Evolutionary conservation across 2,888 invertebrate genomes (phyloP), one percentile per base, ranked within the genome.

Genomic region (Vesta saturnalis): DNA sequence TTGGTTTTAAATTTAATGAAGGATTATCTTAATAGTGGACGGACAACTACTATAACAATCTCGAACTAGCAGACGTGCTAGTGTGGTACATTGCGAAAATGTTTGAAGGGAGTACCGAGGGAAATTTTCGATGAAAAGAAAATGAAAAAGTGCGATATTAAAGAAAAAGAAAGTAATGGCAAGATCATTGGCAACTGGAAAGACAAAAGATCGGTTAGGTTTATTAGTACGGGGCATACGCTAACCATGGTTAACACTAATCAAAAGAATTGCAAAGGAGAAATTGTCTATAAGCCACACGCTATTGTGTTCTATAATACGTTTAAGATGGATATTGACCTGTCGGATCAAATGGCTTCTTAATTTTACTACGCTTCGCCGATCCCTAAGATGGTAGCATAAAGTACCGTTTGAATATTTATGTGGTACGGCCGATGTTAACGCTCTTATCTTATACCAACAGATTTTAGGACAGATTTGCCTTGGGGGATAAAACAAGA

Each of bases 61-160:
- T n/a, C n/a, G n/a, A n/a, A n/a, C n/a, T 30, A 30, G 30, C 10
- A 10, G 30, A 30, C n/a, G n/a, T n/a, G n/a, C n/a, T n/a, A n/a
- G n/a, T n/a, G n/a, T 19, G 1, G 61, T 23, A 61, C 46, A 18
- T 47, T 60, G 47, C 43, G 46, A 46, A 60, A 60, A 60, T 21
- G 22, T 46, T 46, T 47, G 21, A 46, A 46, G 46, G 23, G 52
- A 12, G 49, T 49, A 18, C 49, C 49, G 46, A 60, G 23, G 21
- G 60, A 60, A 47, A 35, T 55, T 62, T 62, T 55, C 16, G 54
- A 62, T 55, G 62, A 54, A 22, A 62, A 52, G 47, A 62, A 19
- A 47, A 55, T 43, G n/a, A 52, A 64, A 60, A 59, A n/a, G n/a
- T n/a, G n/a, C n/a, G n/a, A n/a, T n/a, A n/a, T n/a, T n/a, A n/a